Conservation (phyloP, 2,888 invertebrate species). For the Tholera decimalis region DNA sequence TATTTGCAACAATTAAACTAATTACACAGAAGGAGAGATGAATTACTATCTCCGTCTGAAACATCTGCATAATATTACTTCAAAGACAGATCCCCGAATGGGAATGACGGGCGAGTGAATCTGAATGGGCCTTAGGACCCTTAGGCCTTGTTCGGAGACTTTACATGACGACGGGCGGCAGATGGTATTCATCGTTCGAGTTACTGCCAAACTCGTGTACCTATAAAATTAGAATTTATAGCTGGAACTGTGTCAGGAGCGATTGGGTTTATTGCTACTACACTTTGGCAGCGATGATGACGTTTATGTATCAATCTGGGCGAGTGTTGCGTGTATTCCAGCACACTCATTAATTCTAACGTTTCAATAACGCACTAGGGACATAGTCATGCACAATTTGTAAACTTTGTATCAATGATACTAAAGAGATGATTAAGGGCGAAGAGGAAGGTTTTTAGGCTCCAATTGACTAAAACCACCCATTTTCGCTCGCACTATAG, state of each 20-base stretch:
- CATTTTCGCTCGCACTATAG: too few relatives aligned
- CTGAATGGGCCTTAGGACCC: slow-evolving; percentile 36
- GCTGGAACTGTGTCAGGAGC: slow-evolving; percentile 26
- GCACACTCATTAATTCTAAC: not conserved
- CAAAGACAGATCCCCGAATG: slow-evolving; percentile 32
- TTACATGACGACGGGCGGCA: slow-evolving; percentile 35
- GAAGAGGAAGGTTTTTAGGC: too few relatives aligned
- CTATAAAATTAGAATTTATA: slow-evolving; percentile 44
- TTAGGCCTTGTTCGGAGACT: slow-evolving; percentile 27
- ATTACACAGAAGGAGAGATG: slow-evolving; percentile 33
- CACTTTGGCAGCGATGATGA: slow-evolving; percentile 23
- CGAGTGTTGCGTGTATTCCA: slow-evolving; percentile 4
- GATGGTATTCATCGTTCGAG: slow-evolving; percentile 53
- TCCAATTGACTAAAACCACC: too few relatives aligned
- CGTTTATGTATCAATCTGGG: slow-evolving; percentile 32
- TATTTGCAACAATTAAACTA: slow-evolving; percentile 48
- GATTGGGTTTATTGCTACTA: slow-evolving; percentile 29
- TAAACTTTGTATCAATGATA: too few relatives aligned
- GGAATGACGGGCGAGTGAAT: slow-evolving; percentile 37
- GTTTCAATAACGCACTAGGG: not conserved
- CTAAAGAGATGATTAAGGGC: too few relatives aligned
- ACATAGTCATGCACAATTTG: not conserved
- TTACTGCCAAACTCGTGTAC: slow-evolving; percentile 52
- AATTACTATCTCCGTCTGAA: slow-evolving; percentile 33
- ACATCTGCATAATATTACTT: slow-evolving; percentile 50